phyloP scores from a whole-genome alignment of 2,113 vertebrate species.

The Recurvirostra avosetta region DNA sequence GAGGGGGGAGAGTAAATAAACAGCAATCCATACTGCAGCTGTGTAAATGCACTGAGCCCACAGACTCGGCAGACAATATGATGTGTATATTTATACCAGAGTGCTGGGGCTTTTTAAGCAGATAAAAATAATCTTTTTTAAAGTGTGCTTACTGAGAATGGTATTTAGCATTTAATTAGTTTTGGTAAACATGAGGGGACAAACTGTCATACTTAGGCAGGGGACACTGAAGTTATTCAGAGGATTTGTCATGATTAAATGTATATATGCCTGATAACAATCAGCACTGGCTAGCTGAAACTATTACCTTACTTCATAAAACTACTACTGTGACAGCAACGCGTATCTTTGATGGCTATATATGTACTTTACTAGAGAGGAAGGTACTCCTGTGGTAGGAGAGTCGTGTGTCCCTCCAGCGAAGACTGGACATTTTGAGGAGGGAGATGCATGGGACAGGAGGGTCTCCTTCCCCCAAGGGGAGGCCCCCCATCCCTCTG shows the following conservation, averaged over 20 bases:
- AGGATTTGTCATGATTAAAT: background rate
- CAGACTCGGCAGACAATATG: background rate
- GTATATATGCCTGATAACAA: background rate
- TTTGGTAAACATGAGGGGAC: background rate
- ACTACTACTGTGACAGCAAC: background rate
- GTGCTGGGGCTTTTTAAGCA: background rate
- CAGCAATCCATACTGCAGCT: background rate
- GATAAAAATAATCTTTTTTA: background rate
- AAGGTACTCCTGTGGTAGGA: background rate
- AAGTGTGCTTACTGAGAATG: background rate
- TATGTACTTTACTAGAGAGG: background rate
- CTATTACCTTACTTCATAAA: background rate
- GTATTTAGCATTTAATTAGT: background rate
- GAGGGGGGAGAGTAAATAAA: constrained; percentile 14
- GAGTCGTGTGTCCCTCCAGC: rapidly evolving
- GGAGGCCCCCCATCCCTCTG: background rate
- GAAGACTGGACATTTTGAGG: rapidly evolving
- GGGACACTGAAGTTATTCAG: background rate
- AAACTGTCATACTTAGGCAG: background rate
- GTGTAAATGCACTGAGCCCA: background rate
- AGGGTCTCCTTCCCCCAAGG: background rate
- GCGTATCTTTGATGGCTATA: background rate
- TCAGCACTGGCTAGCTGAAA: background rate
- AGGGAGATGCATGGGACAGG: background rate
- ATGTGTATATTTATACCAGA: background rate